Conservation (phyloP, 2,888 invertebrate genomes). For the Conomelus anceps region DNA sequence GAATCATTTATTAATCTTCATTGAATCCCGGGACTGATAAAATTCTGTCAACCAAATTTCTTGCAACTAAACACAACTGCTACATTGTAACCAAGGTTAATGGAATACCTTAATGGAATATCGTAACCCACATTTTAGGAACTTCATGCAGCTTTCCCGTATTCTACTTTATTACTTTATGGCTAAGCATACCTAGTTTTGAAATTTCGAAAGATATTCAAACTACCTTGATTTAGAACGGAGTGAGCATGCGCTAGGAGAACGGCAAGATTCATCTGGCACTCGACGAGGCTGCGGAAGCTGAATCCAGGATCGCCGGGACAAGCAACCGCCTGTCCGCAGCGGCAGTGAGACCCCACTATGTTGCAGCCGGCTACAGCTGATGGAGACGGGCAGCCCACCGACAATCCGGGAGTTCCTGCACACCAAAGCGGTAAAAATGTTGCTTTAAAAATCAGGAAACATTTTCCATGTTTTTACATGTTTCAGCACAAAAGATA, state of each 20-base stretch:
- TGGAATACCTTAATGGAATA: too few relatives aligned
- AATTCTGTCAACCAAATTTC: too few relatives aligned
- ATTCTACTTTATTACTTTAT: too few relatives aligned
- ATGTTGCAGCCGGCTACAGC: conserved; percentile 35
- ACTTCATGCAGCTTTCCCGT: too few relatives aligned
- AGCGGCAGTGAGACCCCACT: conserved; percentile 34
- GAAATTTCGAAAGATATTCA: neutral
- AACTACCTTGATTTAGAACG: conserved; percentile 17
- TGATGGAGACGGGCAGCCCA: conserved; percentile 9
- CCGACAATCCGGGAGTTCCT: conserved; percentile 18
- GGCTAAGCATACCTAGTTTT: too few relatives aligned
- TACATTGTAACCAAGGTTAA: too few relatives aligned
- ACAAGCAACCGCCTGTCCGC: conserved; percentile 38
- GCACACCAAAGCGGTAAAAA: neutral
- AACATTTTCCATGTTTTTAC: too few relatives aligned
- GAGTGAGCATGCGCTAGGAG: conserved; percentile 32
- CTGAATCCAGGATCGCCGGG: conserved; percentile 37
- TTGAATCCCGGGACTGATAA: too few relatives aligned
- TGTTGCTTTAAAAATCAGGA: neutral
- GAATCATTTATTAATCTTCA: too few relatives aligned
- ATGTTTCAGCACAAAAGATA: too few relatives aligned
- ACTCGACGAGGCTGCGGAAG: conserved; percentile 37
- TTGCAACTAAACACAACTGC: too few relatives aligned
- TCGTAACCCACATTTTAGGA: too few relatives aligned
- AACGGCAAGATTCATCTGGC: conserved; percentile 37